Conservation (phyloP, 2,113 vertebrate species). For the Forbesichthys agassizii region DNA sequence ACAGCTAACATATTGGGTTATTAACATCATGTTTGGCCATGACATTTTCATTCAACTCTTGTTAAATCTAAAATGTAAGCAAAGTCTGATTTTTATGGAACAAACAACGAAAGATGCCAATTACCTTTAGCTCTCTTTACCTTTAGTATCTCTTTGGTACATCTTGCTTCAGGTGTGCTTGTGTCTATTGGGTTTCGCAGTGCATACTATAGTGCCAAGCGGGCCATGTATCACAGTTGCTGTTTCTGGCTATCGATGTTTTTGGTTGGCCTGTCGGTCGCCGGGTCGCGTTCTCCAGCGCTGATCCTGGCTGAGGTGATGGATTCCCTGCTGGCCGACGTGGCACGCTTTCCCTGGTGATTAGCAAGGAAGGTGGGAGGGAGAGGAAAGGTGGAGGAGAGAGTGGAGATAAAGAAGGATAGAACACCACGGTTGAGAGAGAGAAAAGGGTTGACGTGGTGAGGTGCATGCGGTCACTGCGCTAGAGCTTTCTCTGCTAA, state of each 20-base stretch:
- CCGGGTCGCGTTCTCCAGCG: conserved; percentile 46
- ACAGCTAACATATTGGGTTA: too few relatives aligned
- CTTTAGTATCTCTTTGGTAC: too few relatives aligned
- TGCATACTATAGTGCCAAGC: conserved; percentile 13
- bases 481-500: too few relatives aligned
- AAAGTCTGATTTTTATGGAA: too few relatives aligned
- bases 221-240: background rate
- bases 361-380: conserved; percentile 6
- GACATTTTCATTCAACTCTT: too few relatives aligned
- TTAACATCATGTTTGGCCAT: too few relatives aligned
- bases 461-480: background rate
- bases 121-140: too few relatives aligned
- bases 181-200: background rate
- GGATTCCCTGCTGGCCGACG: conserved; percentile 47
- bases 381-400: background rate
- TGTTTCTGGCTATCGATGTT: conserved; percentile 26
- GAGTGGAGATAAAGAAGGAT: background rate
- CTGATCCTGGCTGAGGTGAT: conserved; percentile 62
- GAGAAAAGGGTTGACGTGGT: background rate
- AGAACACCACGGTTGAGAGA: background rate
- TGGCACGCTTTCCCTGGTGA: conserved; percentile 42
- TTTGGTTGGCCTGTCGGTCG: conserved; percentile 37
- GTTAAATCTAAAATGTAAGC: too few relatives aligned
- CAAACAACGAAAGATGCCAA: too few relatives aligned
- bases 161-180: background rate